These are phyloP conservation scores for Ichneumon xanthorius DNA, from an alignment of 2,888 invertebrate species.

Conservation along the genomic window DNA sequence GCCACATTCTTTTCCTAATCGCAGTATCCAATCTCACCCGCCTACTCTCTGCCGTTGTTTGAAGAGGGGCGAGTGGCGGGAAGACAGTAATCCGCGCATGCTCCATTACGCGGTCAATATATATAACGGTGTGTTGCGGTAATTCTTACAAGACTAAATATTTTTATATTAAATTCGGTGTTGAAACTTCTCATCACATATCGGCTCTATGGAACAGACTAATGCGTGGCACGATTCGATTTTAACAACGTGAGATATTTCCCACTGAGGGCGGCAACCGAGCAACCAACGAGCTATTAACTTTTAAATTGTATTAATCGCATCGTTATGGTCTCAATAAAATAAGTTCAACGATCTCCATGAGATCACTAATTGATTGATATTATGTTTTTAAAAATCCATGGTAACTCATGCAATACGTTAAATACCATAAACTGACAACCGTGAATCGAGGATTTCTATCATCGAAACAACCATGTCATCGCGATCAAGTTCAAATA, in stretches of 20 bases:
- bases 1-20: background rate
- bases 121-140: background rate
- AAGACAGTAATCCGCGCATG: background rate
- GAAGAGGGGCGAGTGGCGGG: background rate
- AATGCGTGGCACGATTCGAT: background rate
- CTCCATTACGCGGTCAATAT: background rate
- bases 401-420: background rate
- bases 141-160: background rate
- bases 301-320: background rate
- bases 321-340: background rate
- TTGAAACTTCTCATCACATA: no score
- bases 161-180: background rate
- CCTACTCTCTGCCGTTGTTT: background rate
- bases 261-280: background rate
- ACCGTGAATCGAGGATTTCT: background rate
- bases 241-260: background rate
- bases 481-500: background rate
- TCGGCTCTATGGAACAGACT: background rate
- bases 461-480: background rate
- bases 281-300: background rate
- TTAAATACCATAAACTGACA: background rate
- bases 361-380: background rate
- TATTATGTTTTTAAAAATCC: background rate
- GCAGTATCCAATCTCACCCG: background rate
- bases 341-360: background rate